phyloP scores from a whole-genome alignment of 2,888 invertebrate species.

The Pedicia rivosa region DNA sequence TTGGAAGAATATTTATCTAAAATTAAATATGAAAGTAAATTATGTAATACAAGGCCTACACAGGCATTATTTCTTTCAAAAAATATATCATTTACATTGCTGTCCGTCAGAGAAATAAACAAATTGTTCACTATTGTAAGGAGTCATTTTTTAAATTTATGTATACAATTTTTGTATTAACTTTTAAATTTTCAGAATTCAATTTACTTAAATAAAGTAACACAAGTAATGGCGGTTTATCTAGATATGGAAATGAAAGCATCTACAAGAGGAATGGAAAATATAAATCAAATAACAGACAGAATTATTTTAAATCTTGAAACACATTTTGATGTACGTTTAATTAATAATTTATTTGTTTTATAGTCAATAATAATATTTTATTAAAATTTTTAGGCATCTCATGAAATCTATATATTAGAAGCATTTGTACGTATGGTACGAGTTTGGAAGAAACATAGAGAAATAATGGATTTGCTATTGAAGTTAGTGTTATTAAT shows the following conservation, averaged over 20 bases:
- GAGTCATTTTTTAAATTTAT: no score
- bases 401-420: not conserved
- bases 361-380: not conserved
- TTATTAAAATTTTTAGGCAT: not conserved
- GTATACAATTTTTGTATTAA: not conserved
- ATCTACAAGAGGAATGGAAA: not conserved
- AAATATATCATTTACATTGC: no score
- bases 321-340: not conserved
- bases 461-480: constrained; percentile 1
- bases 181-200: not conserved
- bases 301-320: not conserved
- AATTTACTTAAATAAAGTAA: not conserved
- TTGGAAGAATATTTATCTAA: no score
- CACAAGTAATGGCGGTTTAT: not conserved
- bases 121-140: no score
- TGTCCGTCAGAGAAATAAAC: no score
- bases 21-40: no score
- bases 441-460: not conserved
- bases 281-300: not conserved
- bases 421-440: constrained; percentile 2
- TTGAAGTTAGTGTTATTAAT: not conserved
- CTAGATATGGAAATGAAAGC: constrained; percentile 4
- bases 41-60: no score
- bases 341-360: not conserved
- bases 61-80: no score